Conservation (phyloP, 2,888 invertebrate genomes). For the Neuroscelio doddi region DNA sequence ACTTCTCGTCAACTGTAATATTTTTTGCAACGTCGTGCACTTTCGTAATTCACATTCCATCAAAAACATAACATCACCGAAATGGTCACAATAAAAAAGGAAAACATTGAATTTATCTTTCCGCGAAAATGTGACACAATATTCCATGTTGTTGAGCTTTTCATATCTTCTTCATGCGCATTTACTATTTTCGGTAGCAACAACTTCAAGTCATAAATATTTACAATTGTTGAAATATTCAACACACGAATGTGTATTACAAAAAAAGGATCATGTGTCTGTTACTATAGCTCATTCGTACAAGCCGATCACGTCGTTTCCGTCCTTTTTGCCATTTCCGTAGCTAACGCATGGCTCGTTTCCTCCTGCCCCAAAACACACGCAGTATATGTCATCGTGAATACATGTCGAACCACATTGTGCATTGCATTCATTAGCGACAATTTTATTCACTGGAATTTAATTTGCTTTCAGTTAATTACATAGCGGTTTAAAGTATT, state of each 20-base stretch:
- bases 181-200: slow-evolving; percentile 8
- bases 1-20: too few species aligned
- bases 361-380: slow-evolving; percentile 33
- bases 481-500: slow-evolving; percentile 13
- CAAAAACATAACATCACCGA: too few species aligned
- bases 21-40: too few species aligned
- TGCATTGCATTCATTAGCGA: slow-evolving; percentile 35
- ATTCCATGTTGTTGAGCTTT: background rate
- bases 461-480: slow-evolving; percentile 36
- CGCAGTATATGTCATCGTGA: slow-evolving; percentile 32
- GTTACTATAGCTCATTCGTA: slow-evolving; percentile 39
- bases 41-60: too few species aligned
- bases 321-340: slow-evolving; percentile 45
- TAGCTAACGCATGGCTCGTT: slow-evolving; percentile 39
- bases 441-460: slow-evolving; percentile 31
- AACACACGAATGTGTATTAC: slow-evolving; percentile 30
- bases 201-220: slow-evolving; percentile 18
- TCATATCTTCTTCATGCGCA: background rate
- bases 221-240: slow-evolving; percentile 29
- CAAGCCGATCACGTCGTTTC: slow-evolving; percentile 46
- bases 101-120: background rate
- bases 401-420: slow-evolving; percentile 24
- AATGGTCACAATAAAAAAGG: too few species aligned
- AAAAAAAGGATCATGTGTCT: slow-evolving; percentile 35
- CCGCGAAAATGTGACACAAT: background rate